Conservation (phyloP, 2,113 vertebrate genomes). For the Tragelaphus strepsiceros region DNA sequence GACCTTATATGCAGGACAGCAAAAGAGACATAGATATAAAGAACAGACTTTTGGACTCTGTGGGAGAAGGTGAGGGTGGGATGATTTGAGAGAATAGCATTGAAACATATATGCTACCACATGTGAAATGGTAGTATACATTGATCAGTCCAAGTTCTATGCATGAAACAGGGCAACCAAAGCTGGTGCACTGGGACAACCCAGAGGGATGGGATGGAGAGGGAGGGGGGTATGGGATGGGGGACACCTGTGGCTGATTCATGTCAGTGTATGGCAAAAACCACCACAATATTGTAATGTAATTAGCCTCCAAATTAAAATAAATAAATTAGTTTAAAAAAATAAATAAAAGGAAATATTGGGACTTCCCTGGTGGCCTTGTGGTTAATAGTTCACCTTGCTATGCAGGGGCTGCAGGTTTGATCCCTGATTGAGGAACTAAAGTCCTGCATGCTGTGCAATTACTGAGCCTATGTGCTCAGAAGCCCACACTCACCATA, state of each 20-base stretch:
- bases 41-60: not conserved
- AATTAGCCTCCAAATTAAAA: not conserved
- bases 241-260: not conserved
- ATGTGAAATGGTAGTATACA: not conserved
- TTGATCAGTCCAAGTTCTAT: not conserved
- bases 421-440: not conserved
- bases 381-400: not conserved
- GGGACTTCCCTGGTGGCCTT: not conserved
- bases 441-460: not conserved
- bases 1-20: not conserved
- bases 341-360: not conserved
- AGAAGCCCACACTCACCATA: not conserved
- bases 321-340: not conserved
- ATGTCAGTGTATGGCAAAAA: not conserved
- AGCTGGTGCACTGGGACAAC: not conserved
- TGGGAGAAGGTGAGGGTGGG: not conserved
- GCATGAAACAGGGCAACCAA: not conserved
- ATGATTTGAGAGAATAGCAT: not conserved
- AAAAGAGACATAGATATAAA: not conserved
- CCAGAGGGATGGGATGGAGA: not conserved
- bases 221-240: not conserved
- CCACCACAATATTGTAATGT: not conserved
- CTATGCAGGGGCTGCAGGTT: not conserved
- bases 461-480: not conserved
- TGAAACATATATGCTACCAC: not conserved